Conservation (phyloP, 2,888 invertebrate genomes). For the Prosapia bicincta region DNA sequence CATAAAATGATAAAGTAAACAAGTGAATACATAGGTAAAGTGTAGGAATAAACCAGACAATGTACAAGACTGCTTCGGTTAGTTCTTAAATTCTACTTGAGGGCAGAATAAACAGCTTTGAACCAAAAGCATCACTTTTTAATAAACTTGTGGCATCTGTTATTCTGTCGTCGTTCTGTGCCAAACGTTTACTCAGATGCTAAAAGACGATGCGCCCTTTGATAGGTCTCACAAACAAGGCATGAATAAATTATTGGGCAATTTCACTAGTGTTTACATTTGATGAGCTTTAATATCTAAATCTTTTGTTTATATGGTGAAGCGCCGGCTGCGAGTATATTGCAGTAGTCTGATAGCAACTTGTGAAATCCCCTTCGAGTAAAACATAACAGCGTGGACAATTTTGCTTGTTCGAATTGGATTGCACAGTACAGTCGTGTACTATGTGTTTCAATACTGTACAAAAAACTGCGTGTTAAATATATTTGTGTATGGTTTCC, state of each 20-base stretch:
- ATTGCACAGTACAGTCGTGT: no score
- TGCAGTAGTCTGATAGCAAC: no score
- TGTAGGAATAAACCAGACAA: no score
- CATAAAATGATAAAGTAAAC: no score
- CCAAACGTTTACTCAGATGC: background rate
- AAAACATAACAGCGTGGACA: no score
- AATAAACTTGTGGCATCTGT: background rate
- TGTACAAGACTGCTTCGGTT: background rate
- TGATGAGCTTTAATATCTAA: background rate
- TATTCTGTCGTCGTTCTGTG: background rate
- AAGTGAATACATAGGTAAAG: no score
- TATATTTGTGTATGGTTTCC: no score
- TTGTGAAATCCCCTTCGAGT: no score
- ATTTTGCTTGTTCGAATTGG: no score
- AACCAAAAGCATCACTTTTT: background rate
- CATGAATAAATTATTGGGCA: background rate
- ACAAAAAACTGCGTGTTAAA: no score
- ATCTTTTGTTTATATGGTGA: background rate
- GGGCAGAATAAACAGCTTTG: background rate
- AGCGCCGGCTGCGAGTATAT: background rate
- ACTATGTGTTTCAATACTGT: no score
- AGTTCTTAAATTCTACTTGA: background rate
- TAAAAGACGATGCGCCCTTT: background rate
- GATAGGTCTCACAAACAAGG: background rate
- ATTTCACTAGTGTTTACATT: background rate